Conservation (phyloP, 1,140 invertebrate species). For the Nasonia giraulti region DNA sequence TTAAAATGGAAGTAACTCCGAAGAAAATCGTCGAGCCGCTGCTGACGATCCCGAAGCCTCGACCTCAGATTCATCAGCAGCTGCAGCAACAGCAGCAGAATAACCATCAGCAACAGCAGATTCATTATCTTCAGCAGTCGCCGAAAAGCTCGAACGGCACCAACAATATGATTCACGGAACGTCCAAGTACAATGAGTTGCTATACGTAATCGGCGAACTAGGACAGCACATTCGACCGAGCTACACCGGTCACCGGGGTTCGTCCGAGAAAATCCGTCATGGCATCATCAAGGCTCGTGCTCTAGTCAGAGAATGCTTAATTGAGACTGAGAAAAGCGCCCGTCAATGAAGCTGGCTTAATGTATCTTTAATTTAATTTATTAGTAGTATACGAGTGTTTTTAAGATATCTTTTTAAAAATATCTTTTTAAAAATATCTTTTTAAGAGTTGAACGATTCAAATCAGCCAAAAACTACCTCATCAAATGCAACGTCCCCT, state of each 20-base stretch:
- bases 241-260: slow-evolving; percentile 96
- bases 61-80: slow-evolving; percentile 59
- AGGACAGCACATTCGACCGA: slow-evolving; percentile 96
- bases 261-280: slow-evolving; percentile 96
- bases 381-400: background rate
- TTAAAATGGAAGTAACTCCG: slow-evolving; percentile 53
- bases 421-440: slow-evolving; percentile 1
- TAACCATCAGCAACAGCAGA: background rate
- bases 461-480: slow-evolving; percentile 47
- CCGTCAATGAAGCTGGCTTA: slow-evolving; percentile 78
- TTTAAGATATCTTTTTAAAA: too few relatives aligned
- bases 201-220: slow-evolving; percentile 97
- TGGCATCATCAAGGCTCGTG: slow-evolving; percentile 94
- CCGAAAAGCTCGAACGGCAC: slow-evolving; percentile 45
- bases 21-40: slow-evolving; percentile 64
- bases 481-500: slow-evolving; percentile 9
- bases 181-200: slow-evolving; percentile 92
- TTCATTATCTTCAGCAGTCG: background rate
- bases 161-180: slow-evolving; percentile 39
- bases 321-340: slow-evolving; percentile 96
- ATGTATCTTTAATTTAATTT: background rate
- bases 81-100: slow-evolving; percentile 22
- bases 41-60: slow-evolving; percentile 67
- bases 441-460: background rate
- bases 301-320: slow-evolving; percentile 95